A percentile compares a stretch with the other conserved stretches of the same genome.
Evolutionary conservation across 2,113 vertebrate species (phyloP).

Genomic region (Pagrus major): DNA sequence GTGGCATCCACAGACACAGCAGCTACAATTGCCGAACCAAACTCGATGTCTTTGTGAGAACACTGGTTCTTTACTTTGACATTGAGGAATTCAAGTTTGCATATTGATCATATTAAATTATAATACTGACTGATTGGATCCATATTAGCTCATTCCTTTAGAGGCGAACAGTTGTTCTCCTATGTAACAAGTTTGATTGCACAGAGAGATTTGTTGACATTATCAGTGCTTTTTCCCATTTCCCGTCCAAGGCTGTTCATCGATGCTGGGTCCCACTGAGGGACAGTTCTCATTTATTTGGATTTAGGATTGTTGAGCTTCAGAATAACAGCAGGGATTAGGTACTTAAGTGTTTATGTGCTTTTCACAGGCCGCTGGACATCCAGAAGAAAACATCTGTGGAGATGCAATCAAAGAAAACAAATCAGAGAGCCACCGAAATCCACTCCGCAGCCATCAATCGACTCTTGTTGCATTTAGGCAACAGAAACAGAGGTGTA

Average conservation of each 20-base stretch:
- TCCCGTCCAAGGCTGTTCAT: conserved; percentile 40
- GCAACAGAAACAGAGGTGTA: conserved; percentile 50
- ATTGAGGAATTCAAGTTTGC: not conserved
- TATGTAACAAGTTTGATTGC: conserved; percentile 38
- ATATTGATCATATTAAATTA: not conserved
- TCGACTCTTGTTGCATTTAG: conserved; percentile 50
- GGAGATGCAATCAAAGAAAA: conserved; percentile 63
- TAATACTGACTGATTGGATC: not conserved
- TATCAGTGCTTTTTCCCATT: conserved; percentile 51
- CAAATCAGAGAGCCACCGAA: conserved; percentile 55
- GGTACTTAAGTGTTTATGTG: conserved; percentile 52
- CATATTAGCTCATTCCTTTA: not conserved
- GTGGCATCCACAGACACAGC: not conserved
- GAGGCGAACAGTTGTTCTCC: not conserved
- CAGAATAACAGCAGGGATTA: conserved; percentile 59
- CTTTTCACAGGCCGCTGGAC: conserved; percentile 46
- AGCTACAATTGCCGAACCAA: not conserved
- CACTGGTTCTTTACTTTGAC: not conserved
- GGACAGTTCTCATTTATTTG: conserved; percentile 66
- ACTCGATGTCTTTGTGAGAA: not conserved
- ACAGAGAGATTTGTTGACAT: conserved; percentile 41
- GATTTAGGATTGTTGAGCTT: conserved; percentile 71
- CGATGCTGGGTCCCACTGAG: conserved; percentile 62
- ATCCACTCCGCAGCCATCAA: conserved; percentile 62
- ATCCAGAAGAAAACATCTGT: conserved; percentile 60